A percentile compares a stretch with the other conserved stretches of the same genome.
Conservation (phyloP, 2,888 invertebrate species). For the Eutolmus rufibarbis region DNA sequence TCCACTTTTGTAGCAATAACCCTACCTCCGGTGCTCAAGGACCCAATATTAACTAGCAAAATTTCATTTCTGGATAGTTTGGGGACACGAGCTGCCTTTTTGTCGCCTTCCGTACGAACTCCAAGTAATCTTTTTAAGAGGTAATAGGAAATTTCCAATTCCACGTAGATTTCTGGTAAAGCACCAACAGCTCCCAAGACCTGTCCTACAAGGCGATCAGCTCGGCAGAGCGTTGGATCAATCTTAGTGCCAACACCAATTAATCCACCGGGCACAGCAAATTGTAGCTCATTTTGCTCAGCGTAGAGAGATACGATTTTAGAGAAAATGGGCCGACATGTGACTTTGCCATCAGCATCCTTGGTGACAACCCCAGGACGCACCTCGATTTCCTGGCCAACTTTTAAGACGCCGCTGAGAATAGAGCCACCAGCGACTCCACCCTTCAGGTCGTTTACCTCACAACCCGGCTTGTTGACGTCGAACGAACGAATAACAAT, state of each 20-base stretch:
- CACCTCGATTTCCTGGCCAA: slow-evolving; percentile 98
- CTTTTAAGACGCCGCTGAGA: slow-evolving; percentile 91
- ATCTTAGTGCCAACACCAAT: slow-evolving; percentile 99
- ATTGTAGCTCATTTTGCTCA: slow-evolving; percentile 98
- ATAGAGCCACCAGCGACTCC: slow-evolving; percentile 99
- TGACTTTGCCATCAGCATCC: slow-evolving; percentile 92
- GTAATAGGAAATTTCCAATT: slow-evolving; percentile 98
- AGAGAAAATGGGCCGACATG: slow-evolving; percentile 96
- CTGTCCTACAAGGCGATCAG: slow-evolving; percentile 97
- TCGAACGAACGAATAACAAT: slow-evolving; percentile 98
- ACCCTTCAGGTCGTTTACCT: slow-evolving; percentile 96
- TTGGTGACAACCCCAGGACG: slow-evolving; percentile 97
- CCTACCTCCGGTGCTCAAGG: slow-evolving; percentile 95
- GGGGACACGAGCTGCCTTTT: slow-evolving; percentile 97
- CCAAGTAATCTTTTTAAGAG: slow-evolving; percentile 93
- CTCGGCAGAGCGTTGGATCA: slow-evolving; percentile 97
- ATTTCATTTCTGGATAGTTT: slow-evolving; percentile 91
- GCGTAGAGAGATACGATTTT: slow-evolving; percentile 96
- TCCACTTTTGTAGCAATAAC: slow-evolving; percentile 95
- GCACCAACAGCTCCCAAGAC: slow-evolving; percentile 96
- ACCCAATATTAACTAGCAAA: slow-evolving; percentile 97
- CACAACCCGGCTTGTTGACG: slow-evolving; percentile 99
- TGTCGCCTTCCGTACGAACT: slow-evolving; percentile 98
- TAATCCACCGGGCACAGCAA: slow-evolving; percentile 98
- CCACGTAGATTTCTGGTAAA: slow-evolving; percentile 95